Base-by-base conservation (phyloP, 2,113 vertebrate species). In the Cebus imitator region DNA sequence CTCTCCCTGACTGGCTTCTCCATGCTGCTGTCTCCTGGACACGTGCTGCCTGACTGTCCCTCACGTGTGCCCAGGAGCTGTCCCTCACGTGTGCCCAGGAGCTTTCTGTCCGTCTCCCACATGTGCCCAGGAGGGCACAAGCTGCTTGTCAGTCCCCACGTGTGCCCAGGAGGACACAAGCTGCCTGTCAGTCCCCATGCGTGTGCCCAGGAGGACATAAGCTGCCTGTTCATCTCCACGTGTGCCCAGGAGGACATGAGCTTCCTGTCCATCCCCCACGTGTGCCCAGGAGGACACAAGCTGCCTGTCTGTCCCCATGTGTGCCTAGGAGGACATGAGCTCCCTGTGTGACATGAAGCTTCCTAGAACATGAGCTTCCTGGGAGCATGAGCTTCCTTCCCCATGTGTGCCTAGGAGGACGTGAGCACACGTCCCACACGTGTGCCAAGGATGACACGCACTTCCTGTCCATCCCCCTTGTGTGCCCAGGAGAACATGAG, bases 161-260 rank as follows among this genome's bases (percentile, higher is more conserved):
- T 30, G 58, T 12, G 58, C 58, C 58, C 25, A 12, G 58, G 58
- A n/a, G 66, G 66, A 1, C 66, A 35, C 9, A 23, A 25, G 23
- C 23, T 10, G 3, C 58, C 23, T 43, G 43, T 58, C 57, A 1
- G 23, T 58, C 23, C 9, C 9, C 23, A 27, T 37, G 37, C 0
- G 0, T 27, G 58, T 5, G 25, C 58, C 58, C 10, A 5, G 25
- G 23, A 11, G 58, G 9, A 0, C 23, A 11, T 0, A 9, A 10
- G 57, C 23, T 0, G 1, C 57, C 23, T 58, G 9, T 58, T 3
- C 1, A 23, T 58, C 57, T 8, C 0, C 3, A 25, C 0, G 0
- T 61, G 9, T 25, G 1, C 57, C 23, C 3, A 5, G 58, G 58
- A 11, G 23, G 57, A 23, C 57, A 25, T 2, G 6, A 6, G 30